Conservation (phyloP, 2,113 vertebrate species). For the Vicugna pacos region DNA sequence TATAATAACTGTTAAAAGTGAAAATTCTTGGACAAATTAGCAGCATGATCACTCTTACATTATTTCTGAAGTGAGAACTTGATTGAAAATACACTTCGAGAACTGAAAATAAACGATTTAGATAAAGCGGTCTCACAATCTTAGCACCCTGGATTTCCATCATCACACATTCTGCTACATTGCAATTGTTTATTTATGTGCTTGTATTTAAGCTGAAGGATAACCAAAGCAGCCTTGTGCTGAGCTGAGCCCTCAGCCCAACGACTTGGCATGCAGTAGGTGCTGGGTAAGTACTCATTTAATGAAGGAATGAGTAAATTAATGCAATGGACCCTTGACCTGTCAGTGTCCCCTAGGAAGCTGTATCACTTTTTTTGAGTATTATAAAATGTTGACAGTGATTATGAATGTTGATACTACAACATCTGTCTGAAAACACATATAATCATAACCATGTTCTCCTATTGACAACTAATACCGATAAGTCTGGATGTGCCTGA, state of each 20-base stretch:
- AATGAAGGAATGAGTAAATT: neutral
- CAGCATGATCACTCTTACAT: neutral
- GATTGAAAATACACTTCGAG: neutral
- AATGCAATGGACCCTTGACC: neutral
- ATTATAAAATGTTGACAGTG: neutral
- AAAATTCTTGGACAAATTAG: neutral
- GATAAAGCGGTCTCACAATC: neutral
- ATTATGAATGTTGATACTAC: neutral
- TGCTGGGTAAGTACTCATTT: neutral
- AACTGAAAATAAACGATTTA: neutral
- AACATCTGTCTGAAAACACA: neutral
- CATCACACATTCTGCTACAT: neutral
- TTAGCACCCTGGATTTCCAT: neutral
- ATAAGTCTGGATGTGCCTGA: neutral
- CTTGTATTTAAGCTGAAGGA: neutral
- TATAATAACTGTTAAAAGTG: neutral
- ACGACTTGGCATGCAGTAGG: fast-evolving
- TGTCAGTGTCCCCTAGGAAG: slow-evolving; percentile 74
- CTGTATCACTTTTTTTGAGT: slow-evolving; percentile 91
- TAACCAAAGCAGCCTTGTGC: too few species aligned
- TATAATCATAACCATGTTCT: neutral
- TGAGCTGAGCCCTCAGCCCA: neutral
- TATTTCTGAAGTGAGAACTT: slow-evolving; percentile 10
- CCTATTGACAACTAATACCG: neutral
- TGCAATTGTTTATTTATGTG: neutral